phyloP scores from a whole-genome alignment of 2,888 invertebrate genomes.

The Phyllotreta cruciferae region DNA sequence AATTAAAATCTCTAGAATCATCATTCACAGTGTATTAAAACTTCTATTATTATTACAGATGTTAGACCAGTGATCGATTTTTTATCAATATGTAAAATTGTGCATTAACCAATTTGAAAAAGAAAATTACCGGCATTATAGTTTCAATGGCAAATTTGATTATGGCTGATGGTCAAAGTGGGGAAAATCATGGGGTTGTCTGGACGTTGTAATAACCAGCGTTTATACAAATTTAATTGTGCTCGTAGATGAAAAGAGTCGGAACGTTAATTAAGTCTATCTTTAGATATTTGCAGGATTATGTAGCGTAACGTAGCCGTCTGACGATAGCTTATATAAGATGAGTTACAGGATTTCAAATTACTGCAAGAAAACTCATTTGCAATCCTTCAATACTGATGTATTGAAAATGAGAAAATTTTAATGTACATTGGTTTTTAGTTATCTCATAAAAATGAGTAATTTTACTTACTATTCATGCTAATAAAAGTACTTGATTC shows the following conservation, averaged over 20 bases:
- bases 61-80: too few species aligned
- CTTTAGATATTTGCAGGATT: slow-evolving; percentile 18
- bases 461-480: too few species aligned
- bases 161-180: slow-evolving; percentile 30
- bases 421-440: too few species aligned
- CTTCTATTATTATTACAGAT: too few species aligned
- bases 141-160: slow-evolving; percentile 19
- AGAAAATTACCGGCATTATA: neutral
- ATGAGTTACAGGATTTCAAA: neutral
- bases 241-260: slow-evolving; percentile 34
- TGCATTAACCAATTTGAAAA: slow-evolving; percentile 6
- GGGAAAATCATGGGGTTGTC: slow-evolving; percentile 32
- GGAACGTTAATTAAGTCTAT: slow-evolving; percentile 37
- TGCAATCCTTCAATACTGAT: too few species aligned
- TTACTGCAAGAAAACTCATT: too few species aligned
- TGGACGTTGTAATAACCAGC: slow-evolving; percentile 34
- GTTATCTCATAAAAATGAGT: too few species aligned
- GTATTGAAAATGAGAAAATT: too few species aligned
- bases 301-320: slow-evolving; percentile 22
- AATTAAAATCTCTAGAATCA: slow-evolving; percentile 2
- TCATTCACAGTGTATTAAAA: too few species aligned
- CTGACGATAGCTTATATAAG: slow-evolving; percentile 7
- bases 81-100: too few species aligned
- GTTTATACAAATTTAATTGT: slow-evolving; percentile 39
- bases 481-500: too few species aligned